Evolutionary conservation across 2,113 vertebrate genomes (phyloP), one percentile per base, ranked within the genome.

Genomic region (human): DNA sequence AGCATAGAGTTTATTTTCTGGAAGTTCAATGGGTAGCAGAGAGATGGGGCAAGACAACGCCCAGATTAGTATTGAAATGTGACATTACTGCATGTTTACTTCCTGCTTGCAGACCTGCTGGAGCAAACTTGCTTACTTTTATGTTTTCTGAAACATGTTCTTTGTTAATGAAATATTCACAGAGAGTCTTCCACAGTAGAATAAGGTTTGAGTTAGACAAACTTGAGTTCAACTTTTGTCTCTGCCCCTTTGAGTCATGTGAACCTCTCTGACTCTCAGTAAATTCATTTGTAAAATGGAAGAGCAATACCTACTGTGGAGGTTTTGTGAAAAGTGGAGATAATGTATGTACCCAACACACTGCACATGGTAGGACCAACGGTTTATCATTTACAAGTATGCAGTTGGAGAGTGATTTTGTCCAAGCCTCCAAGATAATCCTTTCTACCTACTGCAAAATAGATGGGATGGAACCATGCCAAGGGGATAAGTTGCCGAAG

Each of bases 351-450:
- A 40, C 8, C 57, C 22, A 61, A 38, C 18, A 61, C 18, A 1
- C 1, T 17, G 3, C 73, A 18, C 3, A 13, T 5, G 27, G 14
- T 16, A 16, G 23, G 3, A 1, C 8, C 12, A 23, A 2, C 35
- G 38, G 2, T 64, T 35, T 66, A 23, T 1, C 23, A 6, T 78
- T 75, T 81, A 57, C n/a, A 88, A 40, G 40, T 12, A 23, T 3
- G 1, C 40, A 50, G 6, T 32, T 27, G 38, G 40, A 43, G n/a
- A n/a, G 43, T 10, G 32, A 48, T 75, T 81, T 86, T 82, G 4
- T 8, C 38, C 45, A 22, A 40, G 25, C 13, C n/a, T 38, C 68
- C 40, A 52, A 84, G 59, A 64, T 17, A 64, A 18, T 38, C 7
- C 48, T 72, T 92, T 66, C 38, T 8, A 50, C 20, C 23, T 89